Percentiles rank a stretch among this genome's conserved stretches.
These are phyloP conservation scores for Hippoglossus hippoglossus DNA, from an alignment of 2,797 vertebrate genomes.

Conservation along the genomic window DNA sequence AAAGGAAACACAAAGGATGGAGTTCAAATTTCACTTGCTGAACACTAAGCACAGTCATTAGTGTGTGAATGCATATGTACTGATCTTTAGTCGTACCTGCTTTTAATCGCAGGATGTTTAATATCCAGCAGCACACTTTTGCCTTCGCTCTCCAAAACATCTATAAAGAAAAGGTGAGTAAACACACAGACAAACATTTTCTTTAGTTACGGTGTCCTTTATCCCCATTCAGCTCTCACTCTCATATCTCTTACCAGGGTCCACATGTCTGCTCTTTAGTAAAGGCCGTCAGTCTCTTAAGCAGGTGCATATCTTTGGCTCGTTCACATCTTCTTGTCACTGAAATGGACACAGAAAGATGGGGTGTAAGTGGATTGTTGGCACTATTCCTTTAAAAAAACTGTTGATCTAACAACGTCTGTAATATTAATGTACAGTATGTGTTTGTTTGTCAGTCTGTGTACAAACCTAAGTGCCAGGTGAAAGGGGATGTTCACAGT, in stretches of 20 bases:
- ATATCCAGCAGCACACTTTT: conserved; percentile 92
- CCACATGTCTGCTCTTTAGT: conserved; percentile 81
- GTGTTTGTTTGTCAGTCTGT: background rate
- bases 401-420: background rate
- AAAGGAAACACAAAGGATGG: conserved; percentile 41
- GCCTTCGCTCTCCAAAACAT: conserved; percentile 89
- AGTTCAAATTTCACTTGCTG: background rate
- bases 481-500: conserved; percentile 95
- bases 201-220: fast-evolving
- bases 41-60: background rate
- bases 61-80: background rate
- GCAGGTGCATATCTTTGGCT: conserved; percentile 96
- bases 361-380: background rate
- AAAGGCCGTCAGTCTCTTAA: conserved; percentile 90
- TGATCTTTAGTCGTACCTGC: conserved; percentile 81
- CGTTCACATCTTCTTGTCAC: conserved; percentile 98
- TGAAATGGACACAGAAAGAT: conserved; percentile 60
- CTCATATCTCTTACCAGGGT: conserved; percentile 70
- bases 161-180: conserved; percentile 68
- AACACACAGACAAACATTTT: background rate
- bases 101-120: conserved; percentile 96
- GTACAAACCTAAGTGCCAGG: conserved; percentile 93
- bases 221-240: background rate
- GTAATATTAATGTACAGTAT: background rate
- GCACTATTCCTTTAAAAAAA: no score